Percentiles rank a stretch among this genome's conserved stretches.
These are phyloP conservation scores for Theretra japonica DNA, from an alignment of 2,888 invertebrate species.

Conservation along the genomic window DNA sequence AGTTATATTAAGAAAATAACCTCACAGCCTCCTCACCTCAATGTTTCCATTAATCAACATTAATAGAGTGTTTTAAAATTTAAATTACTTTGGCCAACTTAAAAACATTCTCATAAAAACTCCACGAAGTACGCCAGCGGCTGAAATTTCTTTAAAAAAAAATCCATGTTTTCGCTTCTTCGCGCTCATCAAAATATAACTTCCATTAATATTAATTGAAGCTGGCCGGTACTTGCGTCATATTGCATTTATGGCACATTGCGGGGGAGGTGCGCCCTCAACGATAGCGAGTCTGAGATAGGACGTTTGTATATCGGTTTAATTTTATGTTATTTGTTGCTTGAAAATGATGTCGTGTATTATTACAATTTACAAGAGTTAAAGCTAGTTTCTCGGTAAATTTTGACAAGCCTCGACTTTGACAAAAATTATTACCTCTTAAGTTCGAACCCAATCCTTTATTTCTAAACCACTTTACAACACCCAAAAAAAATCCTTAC, in stretches of 20 bases:
- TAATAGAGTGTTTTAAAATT: constrained; percentile 8
- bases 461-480: not conserved
- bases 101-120: constrained; percentile 6
- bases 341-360: too few species aligned
- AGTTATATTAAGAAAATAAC: not conserved
- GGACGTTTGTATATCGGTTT: too few species aligned
- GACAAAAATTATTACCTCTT: too few species aligned
- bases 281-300: too few species aligned
- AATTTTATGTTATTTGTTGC: too few species aligned
- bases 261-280: too few species aligned
- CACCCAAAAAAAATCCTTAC: not conserved
- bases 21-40: not conserved
- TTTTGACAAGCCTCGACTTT: too few species aligned
- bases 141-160: constrained; percentile 14
- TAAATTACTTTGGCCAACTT: constrained; percentile 20
- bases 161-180: constrained; percentile 4
- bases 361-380: too few species aligned
- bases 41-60: constrained; percentile 15
- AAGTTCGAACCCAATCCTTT: not conserved
- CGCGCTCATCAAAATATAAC: constrained; percentile 10
- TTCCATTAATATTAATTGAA: constrained; percentile 17
- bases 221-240: not conserved
- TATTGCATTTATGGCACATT: too few species aligned
- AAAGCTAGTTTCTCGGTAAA: too few species aligned
- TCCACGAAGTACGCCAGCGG: not conserved